Conservation (phyloP, 2,113 vertebrate genomes). For the Haplochromis burtoni region DNA sequence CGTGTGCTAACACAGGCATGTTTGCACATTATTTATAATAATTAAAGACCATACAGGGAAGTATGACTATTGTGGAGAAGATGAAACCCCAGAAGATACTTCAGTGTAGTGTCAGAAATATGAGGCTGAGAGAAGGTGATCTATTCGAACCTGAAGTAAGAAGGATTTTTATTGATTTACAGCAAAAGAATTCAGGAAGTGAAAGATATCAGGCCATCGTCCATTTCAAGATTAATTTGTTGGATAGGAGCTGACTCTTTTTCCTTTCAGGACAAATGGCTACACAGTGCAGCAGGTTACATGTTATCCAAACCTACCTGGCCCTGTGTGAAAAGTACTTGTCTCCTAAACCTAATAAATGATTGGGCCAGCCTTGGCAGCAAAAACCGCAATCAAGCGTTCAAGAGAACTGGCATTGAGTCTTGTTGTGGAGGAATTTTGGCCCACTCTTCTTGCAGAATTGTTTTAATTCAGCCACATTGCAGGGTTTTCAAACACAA, state of each 20-base stretch:
- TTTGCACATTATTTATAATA: not conserved
- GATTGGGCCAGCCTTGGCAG: not conserved
- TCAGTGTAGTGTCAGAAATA: not conserved
- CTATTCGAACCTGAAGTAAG: not conserved
- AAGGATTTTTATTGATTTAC: not conserved
- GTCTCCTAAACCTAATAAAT: not conserved
- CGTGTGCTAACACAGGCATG: not conserved
- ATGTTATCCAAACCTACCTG: not conserved
- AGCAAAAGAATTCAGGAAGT: not conserved
- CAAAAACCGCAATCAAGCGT: not conserved
- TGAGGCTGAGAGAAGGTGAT: not conserved
- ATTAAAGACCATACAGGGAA: not conserved
- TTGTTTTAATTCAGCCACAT: not conserved
- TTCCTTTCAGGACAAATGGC: not conserved
- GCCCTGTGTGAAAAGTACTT: not conserved
- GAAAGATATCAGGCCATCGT: not conserved
- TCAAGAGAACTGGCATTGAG: not conserved
- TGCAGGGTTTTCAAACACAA: not conserved
- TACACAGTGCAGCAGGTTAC: not conserved
- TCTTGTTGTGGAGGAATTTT: not conserved
- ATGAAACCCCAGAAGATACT: accelerated
- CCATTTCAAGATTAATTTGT: not conserved
- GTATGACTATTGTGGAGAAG: not conserved
- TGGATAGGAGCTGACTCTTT: not conserved
- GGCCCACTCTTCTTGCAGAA: not conserved